Evolutionary conservation across 2,113 vertebrate species (phyloP).

Genomic region (Calyptomena viridis): DNA sequence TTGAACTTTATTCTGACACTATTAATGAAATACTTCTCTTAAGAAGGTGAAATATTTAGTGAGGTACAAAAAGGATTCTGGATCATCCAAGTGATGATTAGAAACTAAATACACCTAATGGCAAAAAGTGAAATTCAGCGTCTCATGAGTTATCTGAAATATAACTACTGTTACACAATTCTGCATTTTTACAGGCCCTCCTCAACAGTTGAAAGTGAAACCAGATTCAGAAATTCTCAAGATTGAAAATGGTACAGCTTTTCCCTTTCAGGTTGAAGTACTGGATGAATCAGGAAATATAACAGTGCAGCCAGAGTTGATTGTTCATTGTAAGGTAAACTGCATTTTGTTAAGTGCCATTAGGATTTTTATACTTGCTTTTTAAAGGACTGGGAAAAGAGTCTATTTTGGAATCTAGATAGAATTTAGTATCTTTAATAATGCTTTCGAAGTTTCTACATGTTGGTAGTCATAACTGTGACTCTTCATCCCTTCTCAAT

Average conservation of each 20-base stretch:
- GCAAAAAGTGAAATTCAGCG: neutral
- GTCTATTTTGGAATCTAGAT: neutral
- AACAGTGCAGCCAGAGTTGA: slow-evolving; percentile 80
- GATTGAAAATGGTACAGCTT: slow-evolving; percentile 85
- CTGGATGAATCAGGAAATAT: slow-evolving; percentile 87
- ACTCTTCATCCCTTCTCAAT: neutral
- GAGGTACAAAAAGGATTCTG: neutral
- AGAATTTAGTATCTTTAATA: neutral
- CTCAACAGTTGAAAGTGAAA: slow-evolving; percentile 78
- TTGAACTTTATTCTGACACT: neutral
- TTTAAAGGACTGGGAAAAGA: neutral
- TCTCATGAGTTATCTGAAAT: neutral
- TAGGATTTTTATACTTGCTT: neutral
- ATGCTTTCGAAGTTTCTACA: neutral
- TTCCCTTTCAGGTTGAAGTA: slow-evolving; percentile 82
- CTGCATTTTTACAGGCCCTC: slow-evolving; percentile 75
- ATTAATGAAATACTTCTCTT: neutral
- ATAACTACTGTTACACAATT: neutral
- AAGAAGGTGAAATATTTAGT: neutral
- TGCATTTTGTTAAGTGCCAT: neutral
- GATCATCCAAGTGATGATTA: neutral
- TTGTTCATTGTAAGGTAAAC: slow-evolving; percentile 85
- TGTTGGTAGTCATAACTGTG: neutral
- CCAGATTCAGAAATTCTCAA: slow-evolving; percentile 75
- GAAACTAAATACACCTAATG: neutral